Conservation (phyloP, 2,113 vertebrate species). For the Pelecanus crispus region DNA sequence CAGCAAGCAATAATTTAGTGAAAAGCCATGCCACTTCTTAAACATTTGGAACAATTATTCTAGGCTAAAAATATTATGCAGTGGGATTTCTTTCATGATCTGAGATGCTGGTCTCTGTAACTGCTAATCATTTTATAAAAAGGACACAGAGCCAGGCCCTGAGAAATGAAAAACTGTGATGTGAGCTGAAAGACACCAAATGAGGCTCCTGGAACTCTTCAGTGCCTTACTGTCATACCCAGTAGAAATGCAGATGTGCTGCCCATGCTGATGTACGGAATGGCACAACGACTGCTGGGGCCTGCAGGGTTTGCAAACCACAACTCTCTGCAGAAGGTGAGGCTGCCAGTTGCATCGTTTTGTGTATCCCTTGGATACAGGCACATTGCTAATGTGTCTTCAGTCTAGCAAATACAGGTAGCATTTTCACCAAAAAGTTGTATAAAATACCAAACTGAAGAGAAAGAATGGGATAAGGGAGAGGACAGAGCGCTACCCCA, state of each 20-base stretch:
- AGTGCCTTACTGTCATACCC: background rate
- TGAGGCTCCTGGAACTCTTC: background rate
- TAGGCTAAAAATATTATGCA: constrained; percentile 1
- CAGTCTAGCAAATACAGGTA: background rate
- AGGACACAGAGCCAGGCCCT: background rate
- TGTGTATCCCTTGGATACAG: background rate
- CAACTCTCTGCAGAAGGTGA: background rate
- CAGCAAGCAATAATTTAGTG: background rate
- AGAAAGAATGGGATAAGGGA: background rate
- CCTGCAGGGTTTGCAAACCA: background rate
- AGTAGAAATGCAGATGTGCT: background rate
- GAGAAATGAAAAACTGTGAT: background rate
- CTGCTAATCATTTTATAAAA: background rate
- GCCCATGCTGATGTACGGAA: background rate
- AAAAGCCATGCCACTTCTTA: constrained; percentile 1
- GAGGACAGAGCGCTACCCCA: background rate
- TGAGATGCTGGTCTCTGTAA: background rate
- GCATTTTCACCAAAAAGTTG: background rate
- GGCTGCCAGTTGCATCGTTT: background rate
- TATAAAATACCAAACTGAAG: background rate
- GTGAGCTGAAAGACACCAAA: background rate
- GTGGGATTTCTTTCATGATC: background rate
- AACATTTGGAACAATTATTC: background rate
- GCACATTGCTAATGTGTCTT: background rate
- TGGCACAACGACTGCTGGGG: background rate